Evolutionary conservation across 2,797 vertebrate species (phyloP).

Genomic region (Parauchenoglanis ngamensis): DNA sequence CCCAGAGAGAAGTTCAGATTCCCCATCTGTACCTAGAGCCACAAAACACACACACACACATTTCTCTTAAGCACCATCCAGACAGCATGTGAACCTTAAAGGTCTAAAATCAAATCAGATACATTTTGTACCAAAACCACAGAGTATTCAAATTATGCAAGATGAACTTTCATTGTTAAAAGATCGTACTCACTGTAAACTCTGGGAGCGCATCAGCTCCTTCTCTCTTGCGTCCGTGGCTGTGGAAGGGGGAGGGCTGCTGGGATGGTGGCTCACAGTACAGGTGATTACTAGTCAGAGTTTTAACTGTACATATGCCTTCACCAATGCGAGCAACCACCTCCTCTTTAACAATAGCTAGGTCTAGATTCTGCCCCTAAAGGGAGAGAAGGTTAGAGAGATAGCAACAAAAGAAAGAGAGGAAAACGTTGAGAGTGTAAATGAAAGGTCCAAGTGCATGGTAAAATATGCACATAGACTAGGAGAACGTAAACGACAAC

Average conservation of each 20-base stretch:
- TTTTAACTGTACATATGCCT: conserved; percentile 90
- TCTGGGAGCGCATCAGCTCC: conserved; percentile 86
- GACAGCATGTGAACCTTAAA: not conserved
- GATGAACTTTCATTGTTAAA: not conserved
- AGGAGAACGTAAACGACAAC: conserved; percentile 4
- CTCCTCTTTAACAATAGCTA: conserved; percentile 94
- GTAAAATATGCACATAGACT: not conserved
- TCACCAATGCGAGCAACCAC: conserved; percentile 92
- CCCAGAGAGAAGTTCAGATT: conserved; percentile 91
- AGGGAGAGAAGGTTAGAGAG: not conserved
- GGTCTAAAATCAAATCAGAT: not conserved
- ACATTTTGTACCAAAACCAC: not conserved
- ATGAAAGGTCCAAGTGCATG: not conserved
- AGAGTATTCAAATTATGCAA: too few species aligned
- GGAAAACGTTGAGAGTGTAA: not conserved
- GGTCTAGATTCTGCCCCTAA: conserved; percentile 93
- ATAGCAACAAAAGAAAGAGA: not conserved
- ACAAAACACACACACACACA: not conserved
- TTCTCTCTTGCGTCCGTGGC: conserved; percentile 77
- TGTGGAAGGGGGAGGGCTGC: conserved; percentile 81
- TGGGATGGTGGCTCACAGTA: conserved; percentile 92
- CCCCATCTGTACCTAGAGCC: conserved; percentile 90
- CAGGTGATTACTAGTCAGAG: conserved; percentile 89
- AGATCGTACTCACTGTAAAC: conserved; percentile 82
- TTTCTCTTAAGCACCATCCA: not conserved